Evolutionary conservation across 92 coral and sea anemone genomes (phyloP), one percentile per base, ranked within the genome.

Genomic region (Umimayanthus kanabou): DNA sequence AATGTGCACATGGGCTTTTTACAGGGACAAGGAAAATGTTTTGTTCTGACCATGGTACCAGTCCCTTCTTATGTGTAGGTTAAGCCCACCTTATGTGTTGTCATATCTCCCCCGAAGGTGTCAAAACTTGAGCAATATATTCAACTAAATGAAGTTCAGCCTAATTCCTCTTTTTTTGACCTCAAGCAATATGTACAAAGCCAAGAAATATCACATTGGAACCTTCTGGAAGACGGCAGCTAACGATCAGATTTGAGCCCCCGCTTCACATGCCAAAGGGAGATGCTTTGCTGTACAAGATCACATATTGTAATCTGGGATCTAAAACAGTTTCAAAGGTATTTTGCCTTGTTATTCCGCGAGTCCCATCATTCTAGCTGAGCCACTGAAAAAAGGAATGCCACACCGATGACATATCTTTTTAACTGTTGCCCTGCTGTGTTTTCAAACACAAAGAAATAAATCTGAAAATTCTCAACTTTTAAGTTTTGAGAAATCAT

Each of bases 241-340:
- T 83, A 28, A 69, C 18, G 13, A 58, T 83, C 43, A 15, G 77
- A 11, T 69, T 83, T 83, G 78, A 83, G 49, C 77, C 65, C 15
- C 87, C 87, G 1, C 78, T 70, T 18, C 67, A 70, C 47, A 83
- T 83, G 87, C 78, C 78, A 4, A 28, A 26, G 3, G 6, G 33
- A n/a, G 76, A 23, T 1, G 28, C 70, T 4, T 55, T 83, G 78
- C n/a, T 69, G 16, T 83, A 83, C 87, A 69, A n/a, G 43, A 70
- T 83, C 42, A 83, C 43, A 13, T 83, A 70, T 33, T 83, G 87
- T 71, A 43, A 83, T 14, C 40, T 83, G 43, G 87, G 87, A 70
- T 47, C 65, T 2, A 72, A 18, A 64, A 6, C 39, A 69, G 18
- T 30, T 83, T 2, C 42, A 28, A 43, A 83, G 87, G 87, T 83